Evolutionary conservation across 2,888 invertebrate species (phyloP).

Genomic region (Rotaria macrura): DNA sequence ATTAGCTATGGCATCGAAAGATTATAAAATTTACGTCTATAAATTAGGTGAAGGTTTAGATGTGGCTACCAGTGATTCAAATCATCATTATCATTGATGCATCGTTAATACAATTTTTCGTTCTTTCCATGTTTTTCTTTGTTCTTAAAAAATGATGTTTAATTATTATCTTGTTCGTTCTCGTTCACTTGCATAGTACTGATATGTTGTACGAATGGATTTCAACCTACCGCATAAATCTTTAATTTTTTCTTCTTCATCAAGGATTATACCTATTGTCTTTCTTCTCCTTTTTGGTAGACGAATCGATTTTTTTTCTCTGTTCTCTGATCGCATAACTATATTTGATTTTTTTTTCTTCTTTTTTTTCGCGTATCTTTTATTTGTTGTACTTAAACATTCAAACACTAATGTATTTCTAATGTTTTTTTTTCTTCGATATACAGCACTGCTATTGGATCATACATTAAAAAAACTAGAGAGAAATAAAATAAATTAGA

Average conservation of each 20-base stretch:
- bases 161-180: background rate
- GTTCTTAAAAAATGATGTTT: background rate
- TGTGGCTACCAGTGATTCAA: background rate
- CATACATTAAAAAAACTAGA: background rate
- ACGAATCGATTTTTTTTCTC: background rate
- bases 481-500: background rate
- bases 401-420: background rate
- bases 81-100: background rate
- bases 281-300: background rate
- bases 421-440: background rate
- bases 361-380: background rate
- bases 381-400: slow-evolving; percentile 4
- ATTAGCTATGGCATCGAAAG: slow-evolving; percentile 19
- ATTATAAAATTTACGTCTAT: slow-evolving; percentile 10
- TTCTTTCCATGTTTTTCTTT: background rate
- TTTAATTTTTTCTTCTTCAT: background rate
- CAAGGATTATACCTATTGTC: background rate
- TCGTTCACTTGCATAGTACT: background rate
- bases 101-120: background rate
- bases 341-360: background rate
- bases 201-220: background rate
- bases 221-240: background rate
- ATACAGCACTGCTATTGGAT: background rate
- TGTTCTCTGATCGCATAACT: background rate
- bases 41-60: slow-evolving; percentile 7